These are phyloP conservation scores for Hydriomena furcata DNA, from an alignment of 2,888 invertebrate genomes.

Conservation along the genomic window DNA sequence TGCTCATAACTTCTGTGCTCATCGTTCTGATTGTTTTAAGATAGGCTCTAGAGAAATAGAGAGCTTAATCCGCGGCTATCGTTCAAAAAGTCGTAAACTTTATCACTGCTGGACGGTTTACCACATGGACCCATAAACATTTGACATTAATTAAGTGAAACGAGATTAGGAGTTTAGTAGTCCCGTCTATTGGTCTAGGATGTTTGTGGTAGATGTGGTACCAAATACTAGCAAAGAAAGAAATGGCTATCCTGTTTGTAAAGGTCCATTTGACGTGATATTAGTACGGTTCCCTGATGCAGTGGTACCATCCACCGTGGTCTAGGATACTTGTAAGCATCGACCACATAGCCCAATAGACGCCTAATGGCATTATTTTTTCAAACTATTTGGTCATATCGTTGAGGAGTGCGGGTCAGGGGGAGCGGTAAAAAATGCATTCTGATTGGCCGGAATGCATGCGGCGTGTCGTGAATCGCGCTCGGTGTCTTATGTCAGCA, in stretches of 20 bases:
- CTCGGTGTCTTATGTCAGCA: no score
- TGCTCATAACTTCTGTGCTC: conserved; percentile 3
- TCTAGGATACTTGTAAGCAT: no score
- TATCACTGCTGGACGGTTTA: conserved; percentile 34
- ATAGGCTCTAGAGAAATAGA: conserved; percentile 14
- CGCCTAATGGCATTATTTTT: no score
- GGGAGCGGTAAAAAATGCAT: no score
- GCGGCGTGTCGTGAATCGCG: no score
- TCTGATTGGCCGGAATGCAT: no score
- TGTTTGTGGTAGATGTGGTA: conserved; percentile 8
- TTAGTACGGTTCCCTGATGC: no score
- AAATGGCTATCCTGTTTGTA: conserved; percentile 12
- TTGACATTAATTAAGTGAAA: conserved; percentile 33
- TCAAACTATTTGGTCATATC: no score
- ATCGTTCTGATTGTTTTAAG: conserved; percentile 18
- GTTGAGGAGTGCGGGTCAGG: no score
- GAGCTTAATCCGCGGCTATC: conserved; percentile 22
- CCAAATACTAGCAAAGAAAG: conserved; percentile 7
- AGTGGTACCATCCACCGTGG: no score
- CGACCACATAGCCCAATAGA: no score
- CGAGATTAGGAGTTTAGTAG: conserved; percentile 21
- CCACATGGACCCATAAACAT: conserved; percentile 37
- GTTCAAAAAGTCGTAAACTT: conserved; percentile 37
- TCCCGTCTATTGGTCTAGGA: conserved; percentile 6
- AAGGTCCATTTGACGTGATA: background rate